Evolutionary conservation across 2,113 vertebrate species (phyloP), one percentile per base, ranked within the genome.

Genomic region (Gasterosteus aculeatus): DNA sequence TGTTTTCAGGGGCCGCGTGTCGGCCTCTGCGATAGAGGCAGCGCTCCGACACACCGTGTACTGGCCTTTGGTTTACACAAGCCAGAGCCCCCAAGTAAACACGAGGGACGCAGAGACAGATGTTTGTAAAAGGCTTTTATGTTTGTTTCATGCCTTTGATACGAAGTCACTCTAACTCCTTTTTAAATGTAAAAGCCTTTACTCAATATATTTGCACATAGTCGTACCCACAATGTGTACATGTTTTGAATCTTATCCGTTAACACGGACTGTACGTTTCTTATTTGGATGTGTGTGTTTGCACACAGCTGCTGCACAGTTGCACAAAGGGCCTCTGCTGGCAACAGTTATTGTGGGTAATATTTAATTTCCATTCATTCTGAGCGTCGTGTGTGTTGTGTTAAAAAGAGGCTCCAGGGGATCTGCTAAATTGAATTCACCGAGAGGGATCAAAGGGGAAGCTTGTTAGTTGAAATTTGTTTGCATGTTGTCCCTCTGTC

Each of bases 331-430:
- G 39, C 58, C 75, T 49, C 80, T 74, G 49, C 72, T 82, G 75
- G 31, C 38, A 51, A 39, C 69, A 80, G 73, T 88, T 87, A 68
- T 69, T 82, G 62, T 79, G 85, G 79, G 79, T 77, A 82, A 91
- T 90, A 75, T 89, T 91, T 92, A 84, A 89, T 87, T 88, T 89
- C 85, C 83, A 65, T 75, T 77, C 58, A 62, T 19, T 58, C 3
- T 66, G 47, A 54, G 57, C 22, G 22, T 26, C 1, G 10, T 49
- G 39, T 41, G 33, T 53, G 61, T 49, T 69, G 22, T 74, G 57
- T 58, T 63, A 65, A 49, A 49, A n/a, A 7, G 19, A 73, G 38
- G 33, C 58, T 61, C 19, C 39, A 62, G 53, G 6, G 39, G 38
- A 58, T 65, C 26, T 65, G 39, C 10, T 47, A 68, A 77, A 56